Conservation (phyloP, 2,113 vertebrate species). For the Hemiscyllium ocellatum region DNA sequence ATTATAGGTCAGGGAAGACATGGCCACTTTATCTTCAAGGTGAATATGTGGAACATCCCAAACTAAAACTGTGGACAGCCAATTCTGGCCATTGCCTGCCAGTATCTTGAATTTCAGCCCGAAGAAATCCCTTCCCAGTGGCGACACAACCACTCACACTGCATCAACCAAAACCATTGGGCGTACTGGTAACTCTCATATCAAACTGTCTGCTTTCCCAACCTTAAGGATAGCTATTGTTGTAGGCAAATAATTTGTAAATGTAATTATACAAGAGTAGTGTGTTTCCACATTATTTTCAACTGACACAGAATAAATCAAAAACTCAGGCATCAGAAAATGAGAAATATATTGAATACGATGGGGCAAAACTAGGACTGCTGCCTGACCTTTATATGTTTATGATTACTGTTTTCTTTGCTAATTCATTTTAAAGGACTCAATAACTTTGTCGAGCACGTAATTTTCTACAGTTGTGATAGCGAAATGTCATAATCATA, state of each 20-base stretch:
- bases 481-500: not conserved
- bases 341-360: not conserved
- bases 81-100: too few species aligned
- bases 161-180: not conserved
- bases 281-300: not conserved
- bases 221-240: not conserved
- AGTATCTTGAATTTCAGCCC: not conserved
- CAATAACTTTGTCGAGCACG: not conserved
- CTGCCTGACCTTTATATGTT: not conserved
- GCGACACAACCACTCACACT: not conserved
- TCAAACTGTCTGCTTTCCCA: not conserved
- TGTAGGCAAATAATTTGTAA: not conserved
- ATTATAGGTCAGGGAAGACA: not conserved
- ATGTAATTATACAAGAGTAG: not conserved
- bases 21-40: not conserved
- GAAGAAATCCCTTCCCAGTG: not conserved
- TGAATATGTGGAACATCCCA: not conserved
- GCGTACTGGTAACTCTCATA: not conserved
- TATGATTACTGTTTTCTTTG: not conserved
- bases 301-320: not conserved
- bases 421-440: not conserved
- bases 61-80: not conserved
- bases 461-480: not conserved
- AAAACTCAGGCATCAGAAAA: not conserved
- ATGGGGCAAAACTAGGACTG: not conserved